A percentile compares a stretch with the other conserved stretches of the same genome.
Evolutionary conservation across 2,797 vertebrate species (phyloP).

Genomic region (Kryptolebias ocellatus): DNA sequence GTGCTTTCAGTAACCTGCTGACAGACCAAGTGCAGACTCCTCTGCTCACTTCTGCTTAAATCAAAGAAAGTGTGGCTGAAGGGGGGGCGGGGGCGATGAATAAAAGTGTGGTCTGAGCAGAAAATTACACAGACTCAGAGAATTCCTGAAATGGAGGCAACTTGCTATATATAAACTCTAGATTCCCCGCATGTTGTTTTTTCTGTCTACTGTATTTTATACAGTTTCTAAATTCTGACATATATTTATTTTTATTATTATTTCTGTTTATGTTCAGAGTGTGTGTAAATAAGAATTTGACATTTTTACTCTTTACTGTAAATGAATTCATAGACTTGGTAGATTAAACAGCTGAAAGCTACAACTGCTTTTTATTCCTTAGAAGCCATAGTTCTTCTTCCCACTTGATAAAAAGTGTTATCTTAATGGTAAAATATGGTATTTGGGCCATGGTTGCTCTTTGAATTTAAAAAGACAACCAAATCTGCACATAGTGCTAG

Average conservation of each 20-base stretch:
- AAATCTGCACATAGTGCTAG: too few species aligned
- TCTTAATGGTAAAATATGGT: background rate
- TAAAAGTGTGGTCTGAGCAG: background rate
- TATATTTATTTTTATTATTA: too few species aligned
- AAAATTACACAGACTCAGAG: background rate
- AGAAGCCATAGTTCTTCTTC: background rate
- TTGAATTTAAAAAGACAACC: background rate
- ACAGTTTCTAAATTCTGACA: too few species aligned
- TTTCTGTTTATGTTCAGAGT: too few species aligned
- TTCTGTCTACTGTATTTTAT: too few species aligned
- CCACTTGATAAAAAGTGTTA: background rate
- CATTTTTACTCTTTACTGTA: too few species aligned
- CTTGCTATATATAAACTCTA: too few species aligned
- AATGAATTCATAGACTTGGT: too few species aligned
- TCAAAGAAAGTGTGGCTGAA: slow-evolving; percentile 15
- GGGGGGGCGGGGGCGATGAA: background rate
- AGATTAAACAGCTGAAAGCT: too few species aligned
- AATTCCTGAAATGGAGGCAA: background rate
- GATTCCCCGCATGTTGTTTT: too few species aligned
- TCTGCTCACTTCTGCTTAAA: slow-evolving; percentile 30
- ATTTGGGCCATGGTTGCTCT: slow-evolving; percentile 1
- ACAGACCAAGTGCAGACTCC: slow-evolving; percentile 60
- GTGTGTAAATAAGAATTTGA: too few species aligned
- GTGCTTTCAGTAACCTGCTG: slow-evolving; percentile 54
- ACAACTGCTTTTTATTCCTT: background rate